Base-by-base conservation (phyloP, 2,888 invertebrate species). In the Coelopa pilipes region DNA sequence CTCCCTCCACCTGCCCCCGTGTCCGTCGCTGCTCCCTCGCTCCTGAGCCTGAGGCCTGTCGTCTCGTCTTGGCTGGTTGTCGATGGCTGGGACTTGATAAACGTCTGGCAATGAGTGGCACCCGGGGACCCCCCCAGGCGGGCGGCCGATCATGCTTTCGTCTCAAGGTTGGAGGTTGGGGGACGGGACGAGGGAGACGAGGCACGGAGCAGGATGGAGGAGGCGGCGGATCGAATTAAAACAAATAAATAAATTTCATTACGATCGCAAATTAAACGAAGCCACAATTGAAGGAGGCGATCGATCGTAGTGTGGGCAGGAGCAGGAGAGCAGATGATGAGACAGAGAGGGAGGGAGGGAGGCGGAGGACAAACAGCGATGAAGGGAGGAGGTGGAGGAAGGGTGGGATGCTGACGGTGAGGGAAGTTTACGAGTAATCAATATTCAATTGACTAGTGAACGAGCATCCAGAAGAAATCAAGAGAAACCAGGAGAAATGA, bases 201-300 rank as follows among this genome's bases (percentile, higher is more conserved):
- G 34, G 4, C 4, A 69, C n/a, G 55, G 24, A 68, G 19, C 63
- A 65, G 34, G 7, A 7, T 34, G 4, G 34, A 34, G 15, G 55
- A 21, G 21, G 46, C 55, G 45, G 10, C 21, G 19, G 70, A 70
- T 60, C 49, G 24, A 70, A 70, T 60, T 60, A 70, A 70, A 70
- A 49, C 59, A 70, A 70, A 70, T 59, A 70, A 70, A 70, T 70
- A 60, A 70, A 70, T 53, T 60, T 70, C 60, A 70, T 60, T 70
- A 34, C 47, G 57, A 60, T 59, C 47, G 21, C 15, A 49, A 70
- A 70, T 70, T 47, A 70, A 70, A 70, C 21, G 59, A 59, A 70
- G 60, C 59, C 70, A 46, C 55, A 53, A 55, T n/a, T 34, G 7
- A 46, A 59, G 57, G n/a, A 17, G 15, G 47, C 53, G 45, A 24